Evolutionary conservation across 2,113 vertebrate species (phyloP).

Genomic region (Ceyx margarethae): DNA sequence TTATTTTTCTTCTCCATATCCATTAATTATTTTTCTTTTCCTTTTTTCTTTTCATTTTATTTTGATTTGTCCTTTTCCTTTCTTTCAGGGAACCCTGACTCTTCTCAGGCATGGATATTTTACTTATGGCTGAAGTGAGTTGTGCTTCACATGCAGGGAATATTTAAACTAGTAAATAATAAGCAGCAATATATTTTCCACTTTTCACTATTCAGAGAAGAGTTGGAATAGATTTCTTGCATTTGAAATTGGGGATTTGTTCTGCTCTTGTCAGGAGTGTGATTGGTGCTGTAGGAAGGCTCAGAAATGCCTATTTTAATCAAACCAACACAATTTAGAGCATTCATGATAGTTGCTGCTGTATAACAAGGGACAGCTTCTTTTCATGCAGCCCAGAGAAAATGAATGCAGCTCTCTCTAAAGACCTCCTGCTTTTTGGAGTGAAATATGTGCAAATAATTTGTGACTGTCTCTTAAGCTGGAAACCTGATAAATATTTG

Average conservation of each 20-base stretch:
- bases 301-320: background rate
- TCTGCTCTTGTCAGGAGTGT: background rate
- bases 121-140: background rate
- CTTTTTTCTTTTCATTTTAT: rapidly evolving
- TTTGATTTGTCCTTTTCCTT: background rate
- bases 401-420: background rate
- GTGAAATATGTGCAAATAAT: background rate
- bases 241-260: background rate
- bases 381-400: background rate
- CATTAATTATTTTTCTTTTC: rapidly evolving
- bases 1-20: rapidly evolving
- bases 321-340: background rate
- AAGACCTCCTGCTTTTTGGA: background rate
- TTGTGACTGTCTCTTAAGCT: background rate
- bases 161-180: background rate
- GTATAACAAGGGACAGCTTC: background rate
- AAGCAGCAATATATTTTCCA: background rate
- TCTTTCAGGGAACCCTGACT: background rate
- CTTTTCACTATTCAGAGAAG: background rate
- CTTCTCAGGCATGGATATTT: background rate
- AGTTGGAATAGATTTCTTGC: background rate
- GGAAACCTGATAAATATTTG: background rate
- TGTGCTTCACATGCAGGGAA: background rate
- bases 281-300: background rate
- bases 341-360: background rate